Percentiles rank a stretch among this genome's conserved stretches.
Conservation (phyloP, 2,797 vertebrate species). For the Corythornis leucogaster region DNA sequence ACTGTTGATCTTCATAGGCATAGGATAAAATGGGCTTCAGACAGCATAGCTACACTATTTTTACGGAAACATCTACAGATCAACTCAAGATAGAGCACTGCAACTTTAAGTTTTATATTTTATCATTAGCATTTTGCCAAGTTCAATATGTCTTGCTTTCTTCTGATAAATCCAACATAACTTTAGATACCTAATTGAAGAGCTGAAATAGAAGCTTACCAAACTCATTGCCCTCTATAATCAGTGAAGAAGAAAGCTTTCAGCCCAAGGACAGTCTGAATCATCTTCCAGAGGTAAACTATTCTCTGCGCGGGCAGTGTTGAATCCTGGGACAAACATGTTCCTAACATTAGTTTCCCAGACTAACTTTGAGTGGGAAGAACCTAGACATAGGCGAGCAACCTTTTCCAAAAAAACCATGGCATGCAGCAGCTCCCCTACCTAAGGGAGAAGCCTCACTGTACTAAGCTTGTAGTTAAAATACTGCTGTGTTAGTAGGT, state of each 20-base stretch:
- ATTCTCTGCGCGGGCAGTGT: accelerated
- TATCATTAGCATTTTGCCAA: neutral
- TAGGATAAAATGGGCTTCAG: neutral
- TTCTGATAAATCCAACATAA: neutral
- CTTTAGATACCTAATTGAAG: neutral
- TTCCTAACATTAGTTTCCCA: neutral
- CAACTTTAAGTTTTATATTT: neutral
- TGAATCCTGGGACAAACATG: neutral
- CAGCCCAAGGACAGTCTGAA: neutral
- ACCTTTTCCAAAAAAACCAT: neutral
- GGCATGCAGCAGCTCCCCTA: accelerated
- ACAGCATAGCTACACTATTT: neutral
- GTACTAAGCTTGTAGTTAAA: neutral
- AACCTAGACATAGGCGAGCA: neutral
- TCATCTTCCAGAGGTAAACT: neutral
- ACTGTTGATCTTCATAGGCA: neutral
- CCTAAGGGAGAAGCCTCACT: neutral
- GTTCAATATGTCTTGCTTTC: neutral
- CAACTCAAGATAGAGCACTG: neutral
- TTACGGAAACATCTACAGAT: neutral
- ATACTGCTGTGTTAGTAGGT: neutral
- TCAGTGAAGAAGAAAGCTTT: neutral
- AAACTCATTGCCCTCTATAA: neutral
- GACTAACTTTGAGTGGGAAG: neutral
- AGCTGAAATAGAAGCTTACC: neutral